Percentiles rank a stretch among this genome's conserved stretches.
These are phyloP conservation scores for Tiliqua scincoides DNA, from an alignment of 2,113 vertebrate genomes.

Conservation along the genomic window DNA sequence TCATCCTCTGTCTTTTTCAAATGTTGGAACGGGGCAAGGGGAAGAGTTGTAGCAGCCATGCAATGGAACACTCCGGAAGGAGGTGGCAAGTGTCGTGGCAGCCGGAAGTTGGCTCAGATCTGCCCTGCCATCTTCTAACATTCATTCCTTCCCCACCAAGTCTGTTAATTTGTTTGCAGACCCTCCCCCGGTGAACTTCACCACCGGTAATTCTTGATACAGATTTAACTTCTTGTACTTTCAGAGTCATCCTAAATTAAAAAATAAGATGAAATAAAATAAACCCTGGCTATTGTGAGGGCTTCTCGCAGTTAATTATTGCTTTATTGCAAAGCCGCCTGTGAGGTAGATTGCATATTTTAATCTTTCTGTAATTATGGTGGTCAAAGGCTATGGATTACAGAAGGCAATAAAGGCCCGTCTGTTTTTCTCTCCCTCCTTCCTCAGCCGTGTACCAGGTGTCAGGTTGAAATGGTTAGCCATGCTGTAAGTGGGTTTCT, in stretches of 20 bases:
- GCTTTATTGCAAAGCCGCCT: background rate
- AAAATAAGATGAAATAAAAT: background rate
- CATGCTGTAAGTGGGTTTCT: background rate
- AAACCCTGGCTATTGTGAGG: background rate
- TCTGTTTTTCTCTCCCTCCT: background rate
- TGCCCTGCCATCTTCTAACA: background rate
- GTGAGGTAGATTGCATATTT: conserved; percentile 20
- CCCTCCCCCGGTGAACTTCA: background rate
- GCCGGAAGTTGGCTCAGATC: too few relatives aligned
- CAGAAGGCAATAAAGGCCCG: conserved; percentile 36
- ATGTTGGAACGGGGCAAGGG: too few relatives aligned
- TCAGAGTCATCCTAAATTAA: background rate
- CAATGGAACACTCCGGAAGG: too few relatives aligned
- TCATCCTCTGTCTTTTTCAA: too few relatives aligned
- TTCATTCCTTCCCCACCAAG: background rate
- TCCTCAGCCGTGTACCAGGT: background rate
- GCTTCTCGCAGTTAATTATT: accelerated
- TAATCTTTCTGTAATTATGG: conserved; percentile 21
- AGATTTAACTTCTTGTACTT: conserved; percentile 3
- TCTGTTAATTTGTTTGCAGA: conserved; percentile 5
- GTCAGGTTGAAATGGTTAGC: conserved; percentile 8
- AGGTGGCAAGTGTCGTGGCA: too few relatives aligned
- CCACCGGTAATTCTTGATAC: background rate
- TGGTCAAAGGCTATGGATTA: conserved; percentile 5
- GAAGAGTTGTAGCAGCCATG: too few relatives aligned